phyloP scores from a whole-genome alignment of 2,888 invertebrate species.

The Endomychus coccineus region DNA sequence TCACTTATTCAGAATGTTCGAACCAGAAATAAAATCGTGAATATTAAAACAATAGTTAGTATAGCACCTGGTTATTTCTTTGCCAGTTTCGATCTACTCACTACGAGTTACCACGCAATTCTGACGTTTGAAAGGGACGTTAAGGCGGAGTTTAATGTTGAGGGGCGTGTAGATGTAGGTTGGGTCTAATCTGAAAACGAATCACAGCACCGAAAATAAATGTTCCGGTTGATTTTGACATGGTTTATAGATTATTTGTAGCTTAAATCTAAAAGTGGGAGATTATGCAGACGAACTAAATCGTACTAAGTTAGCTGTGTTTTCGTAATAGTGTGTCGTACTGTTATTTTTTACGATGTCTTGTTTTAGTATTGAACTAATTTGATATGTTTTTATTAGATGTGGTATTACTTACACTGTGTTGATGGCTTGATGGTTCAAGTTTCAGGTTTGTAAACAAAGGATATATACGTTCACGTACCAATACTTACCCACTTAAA shows the following conservation, averaged over 20 bases:
- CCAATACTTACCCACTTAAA: too few species aligned
- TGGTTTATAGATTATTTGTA: slow-evolving; percentile 41
- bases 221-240: slow-evolving; percentile 33
- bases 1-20: too few species aligned
- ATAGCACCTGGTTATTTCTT: too few species aligned
- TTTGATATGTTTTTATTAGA: slow-evolving; percentile 12
- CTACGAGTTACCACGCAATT: slow-evolving; percentile 37
- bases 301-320: slow-evolving; percentile 8
- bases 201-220: slow-evolving; percentile 29
- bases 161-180: slow-evolving; percentile 27
- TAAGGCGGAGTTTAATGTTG: slow-evolving; percentile 35
- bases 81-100: slow-evolving; percentile 33
- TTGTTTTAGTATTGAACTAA: slow-evolving; percentile 30
- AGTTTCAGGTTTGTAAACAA: too few species aligned
- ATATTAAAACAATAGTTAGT: too few species aligned
- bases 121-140: slow-evolving; percentile 32
- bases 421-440: too few species aligned
- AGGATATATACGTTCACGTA: too few species aligned
- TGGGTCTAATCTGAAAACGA: slow-evolving; percentile 28
- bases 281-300: slow-evolving; percentile 25
- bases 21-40: background rate
- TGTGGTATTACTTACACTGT: too few species aligned
- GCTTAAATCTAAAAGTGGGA: slow-evolving; percentile 30
- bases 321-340: slow-evolving; percentile 24
- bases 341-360: slow-evolving; percentile 36